These are phyloP conservation scores for Bombus vancouverensis DNA, from an alignment of 1,140 invertebrate genomes.

Conservation along the genomic window DNA sequence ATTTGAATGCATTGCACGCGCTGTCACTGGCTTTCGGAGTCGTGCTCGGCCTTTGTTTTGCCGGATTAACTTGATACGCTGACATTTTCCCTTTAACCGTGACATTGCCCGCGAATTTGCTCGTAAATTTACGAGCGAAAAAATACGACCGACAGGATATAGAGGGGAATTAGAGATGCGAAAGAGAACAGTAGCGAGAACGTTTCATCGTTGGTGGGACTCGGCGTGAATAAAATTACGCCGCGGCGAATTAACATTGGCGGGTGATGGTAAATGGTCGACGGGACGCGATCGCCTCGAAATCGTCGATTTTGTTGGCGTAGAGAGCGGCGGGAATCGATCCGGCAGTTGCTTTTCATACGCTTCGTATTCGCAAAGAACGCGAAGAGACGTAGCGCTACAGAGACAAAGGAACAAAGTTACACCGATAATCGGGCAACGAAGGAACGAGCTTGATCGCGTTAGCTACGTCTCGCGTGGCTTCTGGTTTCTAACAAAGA, in stretches of 20 bases:
- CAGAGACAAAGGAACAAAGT: not conserved
- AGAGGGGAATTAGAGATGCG: too few relatives aligned
- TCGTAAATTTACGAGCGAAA: slow-evolving; percentile 11
- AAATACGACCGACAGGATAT: not conserved
- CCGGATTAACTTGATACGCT: slow-evolving; percentile 35
- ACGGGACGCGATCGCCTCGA: too few relatives aligned
- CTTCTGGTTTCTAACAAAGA: not conserved
- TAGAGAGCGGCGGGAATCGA: not conserved
- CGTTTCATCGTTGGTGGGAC: not conserved
- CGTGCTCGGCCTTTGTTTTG: slow-evolving; percentile 20
- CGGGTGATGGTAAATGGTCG: too few relatives aligned
- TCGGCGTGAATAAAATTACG: not conserved
- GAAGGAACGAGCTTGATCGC: not conserved
- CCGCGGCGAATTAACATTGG: not conserved
- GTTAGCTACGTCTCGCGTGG: not conserved
- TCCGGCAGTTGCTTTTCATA: not conserved
- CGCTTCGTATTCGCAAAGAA: not conserved
- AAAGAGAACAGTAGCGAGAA: not conserved
- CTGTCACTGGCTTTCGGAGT: not conserved
- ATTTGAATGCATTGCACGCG: slow-evolving; percentile 36
- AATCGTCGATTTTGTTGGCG: not conserved
- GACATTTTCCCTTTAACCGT: slow-evolving; percentile 21
- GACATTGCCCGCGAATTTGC: slow-evolving; percentile 31
- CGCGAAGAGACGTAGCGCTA: not conserved
- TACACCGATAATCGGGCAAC: not conserved